phyloP scores from a whole-genome alignment of 2,113 vertebrate species.

The Egretta garzetta region DNA sequence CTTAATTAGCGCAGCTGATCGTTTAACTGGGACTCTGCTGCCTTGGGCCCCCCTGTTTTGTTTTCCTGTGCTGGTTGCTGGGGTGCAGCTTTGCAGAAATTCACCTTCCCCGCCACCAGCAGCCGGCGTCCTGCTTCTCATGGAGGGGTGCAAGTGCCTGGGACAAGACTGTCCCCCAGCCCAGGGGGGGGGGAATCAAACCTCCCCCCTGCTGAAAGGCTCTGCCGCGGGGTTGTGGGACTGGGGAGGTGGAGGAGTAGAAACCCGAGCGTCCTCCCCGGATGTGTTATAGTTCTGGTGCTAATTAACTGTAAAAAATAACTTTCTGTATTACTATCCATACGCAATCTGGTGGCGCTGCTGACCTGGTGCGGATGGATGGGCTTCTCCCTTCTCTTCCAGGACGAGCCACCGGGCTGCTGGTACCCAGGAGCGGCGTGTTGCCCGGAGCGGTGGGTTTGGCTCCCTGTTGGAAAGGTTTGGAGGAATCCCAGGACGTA shows the following conservation, averaged over 20 bases:
- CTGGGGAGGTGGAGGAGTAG: too few relatives aligned
- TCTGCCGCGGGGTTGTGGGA: background rate
- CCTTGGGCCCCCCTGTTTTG: background rate
- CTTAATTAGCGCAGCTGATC: background rate
- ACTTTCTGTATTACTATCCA: background rate
- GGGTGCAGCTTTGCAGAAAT: background rate
- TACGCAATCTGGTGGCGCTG: background rate
- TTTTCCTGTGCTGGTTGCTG: background rate
- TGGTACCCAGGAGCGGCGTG: rapidly evolving
- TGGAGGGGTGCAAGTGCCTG: background rate
- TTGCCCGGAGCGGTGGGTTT: background rate
- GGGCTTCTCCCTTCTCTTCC: background rate
- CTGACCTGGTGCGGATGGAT: too few relatives aligned
- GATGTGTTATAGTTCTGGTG: background rate
- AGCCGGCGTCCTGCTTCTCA: background rate
- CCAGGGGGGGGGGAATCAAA: background rate
- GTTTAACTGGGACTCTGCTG: background rate
- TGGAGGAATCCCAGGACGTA: background rate
- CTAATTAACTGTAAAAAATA: background rate
- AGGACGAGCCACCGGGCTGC: background rate
- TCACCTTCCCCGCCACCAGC: background rate
- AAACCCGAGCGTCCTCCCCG: background rate
- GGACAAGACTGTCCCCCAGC: background rate
- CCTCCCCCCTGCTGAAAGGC: background rate
- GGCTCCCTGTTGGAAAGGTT: background rate